Percentiles rank a stretch among this genome's conserved stretches.
Evolutionary conservation across 2,888 invertebrate species (phyloP).

Genomic region (Mesochorus sp.): DNA sequence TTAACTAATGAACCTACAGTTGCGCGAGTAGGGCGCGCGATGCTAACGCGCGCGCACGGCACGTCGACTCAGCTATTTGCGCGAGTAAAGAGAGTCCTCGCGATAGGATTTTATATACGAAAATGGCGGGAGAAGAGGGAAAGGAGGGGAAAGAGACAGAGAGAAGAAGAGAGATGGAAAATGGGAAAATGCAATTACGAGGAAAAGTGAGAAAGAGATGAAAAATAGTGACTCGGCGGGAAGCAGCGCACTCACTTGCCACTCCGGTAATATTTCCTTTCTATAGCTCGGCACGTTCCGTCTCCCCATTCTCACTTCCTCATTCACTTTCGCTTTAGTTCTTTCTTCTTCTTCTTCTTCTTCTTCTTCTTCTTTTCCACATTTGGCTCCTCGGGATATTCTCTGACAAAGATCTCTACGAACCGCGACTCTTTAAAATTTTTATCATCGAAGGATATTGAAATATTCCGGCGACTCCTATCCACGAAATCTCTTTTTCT

Average conservation of each 20-base stretch:
- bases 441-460: slow-evolving; percentile 63
- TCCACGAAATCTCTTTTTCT: slow-evolving; percentile 6
- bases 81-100: slow-evolving; percentile 53
- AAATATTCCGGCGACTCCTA: slow-evolving; percentile 56
- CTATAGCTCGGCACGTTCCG: slow-evolving; percentile 53
- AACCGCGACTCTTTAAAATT: slow-evolving; percentile 59
- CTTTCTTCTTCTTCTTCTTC: slow-evolving; percentile 10
- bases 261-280: slow-evolving; percentile 53
- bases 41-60: slow-evolving; percentile 41
- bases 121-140: slow-evolving; percentile 32
- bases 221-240: slow-evolving; percentile 54
- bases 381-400: slow-evolving; percentile 14
- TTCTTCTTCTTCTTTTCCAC: slow-evolving; percentile 8
- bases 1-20: slow-evolving; percentile 67
- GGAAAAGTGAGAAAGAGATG: slow-evolving; percentile 35
- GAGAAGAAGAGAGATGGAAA: neutral
- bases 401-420: slow-evolving; percentile 38
- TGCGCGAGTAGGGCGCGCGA: slow-evolving; percentile 32
- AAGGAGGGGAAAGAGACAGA: slow-evolving; percentile 17
- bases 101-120: slow-evolving; percentile 56
- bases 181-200: neutral
- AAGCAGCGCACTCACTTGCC: slow-evolving; percentile 55
- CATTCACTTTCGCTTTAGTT: slow-evolving; percentile 6
- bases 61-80: slow-evolving; percentile 53
- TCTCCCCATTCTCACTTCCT: slow-evolving; percentile 47